Base-by-base conservation (phyloP, 2,797 vertebrate genomes). In the Arnoldichthys spilopterus region DNA sequence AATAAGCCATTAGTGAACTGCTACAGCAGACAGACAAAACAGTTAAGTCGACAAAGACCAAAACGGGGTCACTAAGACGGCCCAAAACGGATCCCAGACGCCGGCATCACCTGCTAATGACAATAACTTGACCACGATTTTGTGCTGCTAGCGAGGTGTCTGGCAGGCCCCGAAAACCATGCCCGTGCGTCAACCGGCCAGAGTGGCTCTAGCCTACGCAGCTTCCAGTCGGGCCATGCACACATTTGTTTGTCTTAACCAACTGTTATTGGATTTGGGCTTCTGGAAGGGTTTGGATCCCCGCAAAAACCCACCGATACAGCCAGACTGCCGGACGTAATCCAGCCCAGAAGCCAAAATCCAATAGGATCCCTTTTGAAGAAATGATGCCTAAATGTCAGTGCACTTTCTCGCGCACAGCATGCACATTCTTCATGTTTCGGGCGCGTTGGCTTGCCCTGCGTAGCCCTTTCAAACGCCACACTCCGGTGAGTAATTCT, bases 1-100 rank as follows among this genome's bases (percentile, higher is more conserved):
- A 94, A 94, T 93, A 94, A 94, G 91, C 93, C 93, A 94, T 94
- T 94, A 94, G 94, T 91, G 92, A 91, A 91, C 81, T 91, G 90
- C 91, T 91, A 85, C 74, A 94, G 91, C 90, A 91, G 89, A 94
- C 89, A 93, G 72, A 85, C 89, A 89, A 86, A 92, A 93, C 92
- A 93, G 85, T 89, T 83, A 83, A 82, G 78, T 88, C 85, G 90
- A 90, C 92, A 92, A 90, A 82, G 90, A 88, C 88, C 90, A 91
- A 94, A 90, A 91, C 80, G 37, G 37, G 67, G 56, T 75, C 34
- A 76, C 61, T 49, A 58, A 58, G 6, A 40, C 32, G 12, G 20
- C 16, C 4, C n/a, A 37, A 13, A 49, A 67, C 12, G 59, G 28
- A 28, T 59, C 58, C 4, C 12, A 24, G 40, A 4, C 6, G 22